Conservation (phyloP, 2,797 vertebrate genomes). For the Dendrocincla tyrannina region DNA sequence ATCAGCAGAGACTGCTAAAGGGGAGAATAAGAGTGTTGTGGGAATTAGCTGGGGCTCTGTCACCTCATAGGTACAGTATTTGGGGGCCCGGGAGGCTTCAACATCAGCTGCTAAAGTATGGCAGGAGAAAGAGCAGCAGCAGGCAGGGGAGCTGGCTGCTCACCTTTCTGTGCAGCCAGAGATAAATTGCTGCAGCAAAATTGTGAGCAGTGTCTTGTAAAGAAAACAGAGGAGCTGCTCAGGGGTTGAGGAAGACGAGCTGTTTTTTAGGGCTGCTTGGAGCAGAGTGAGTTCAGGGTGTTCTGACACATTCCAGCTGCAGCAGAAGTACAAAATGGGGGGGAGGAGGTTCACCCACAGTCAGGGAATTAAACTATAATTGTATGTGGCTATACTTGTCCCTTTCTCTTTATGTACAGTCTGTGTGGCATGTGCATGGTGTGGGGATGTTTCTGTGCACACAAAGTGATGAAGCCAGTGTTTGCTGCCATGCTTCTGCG, state of each 20-base stretch:
- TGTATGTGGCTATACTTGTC: background rate
- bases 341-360: background rate
- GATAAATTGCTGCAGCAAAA: slow-evolving; percentile 60
- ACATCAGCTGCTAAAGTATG: rapidly evolving
- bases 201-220: background rate
- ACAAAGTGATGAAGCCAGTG: background rate
- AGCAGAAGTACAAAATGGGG: background rate
- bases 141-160: background rate
- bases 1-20: background rate
- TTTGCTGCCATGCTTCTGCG: slow-evolving; percentile 4
- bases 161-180: slow-evolving; percentile 26
- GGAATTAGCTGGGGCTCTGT: background rate
- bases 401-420: background rate
- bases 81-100: background rate
- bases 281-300: background rate
- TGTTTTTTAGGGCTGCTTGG: background rate
- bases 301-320: background rate
- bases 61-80: background rate
- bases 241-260: background rate
- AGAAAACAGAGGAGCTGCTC: background rate
- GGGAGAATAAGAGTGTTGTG: background rate
- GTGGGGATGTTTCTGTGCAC: background rate
- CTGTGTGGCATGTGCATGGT: background rate
- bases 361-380: background rate
- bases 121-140: background rate